Evolutionary conservation across 2,113 vertebrate genomes (phyloP).

Genomic region (Monopterus albus): DNA sequence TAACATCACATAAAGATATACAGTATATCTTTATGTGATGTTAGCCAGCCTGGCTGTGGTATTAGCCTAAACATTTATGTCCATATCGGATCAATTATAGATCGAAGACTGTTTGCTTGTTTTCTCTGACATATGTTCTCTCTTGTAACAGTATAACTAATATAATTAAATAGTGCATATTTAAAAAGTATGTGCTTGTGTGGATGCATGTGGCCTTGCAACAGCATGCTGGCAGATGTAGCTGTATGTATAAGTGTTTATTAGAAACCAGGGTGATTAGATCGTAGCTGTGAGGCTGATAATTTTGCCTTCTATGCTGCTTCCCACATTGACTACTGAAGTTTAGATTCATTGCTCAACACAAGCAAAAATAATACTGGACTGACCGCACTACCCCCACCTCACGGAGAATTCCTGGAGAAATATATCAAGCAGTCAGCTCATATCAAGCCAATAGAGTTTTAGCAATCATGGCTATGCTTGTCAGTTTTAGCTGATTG

Average conservation of each 20-base stretch:
- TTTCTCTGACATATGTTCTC: neutral
- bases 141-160: neutral
- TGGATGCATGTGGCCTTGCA: neutral
- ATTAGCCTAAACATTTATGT: constrained; percentile 1
- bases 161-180: neutral
- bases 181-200: neutral
- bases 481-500: constrained; percentile 70
- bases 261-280: constrained; percentile 28
- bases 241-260: constrained; percentile 16
- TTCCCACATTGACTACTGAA: constrained; percentile 12
- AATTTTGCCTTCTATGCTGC: constrained; percentile 24
- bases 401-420: constrained; percentile 19
- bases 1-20: neutral
- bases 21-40: neutral
- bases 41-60: neutral
- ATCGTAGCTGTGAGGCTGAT: constrained; percentile 1
- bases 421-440: constrained; percentile 41
- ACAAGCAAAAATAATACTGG: neutral
- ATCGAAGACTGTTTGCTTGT: constrained; percentile 31
- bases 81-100: constrained; percentile 33
- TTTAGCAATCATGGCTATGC: constrained; percentile 57
- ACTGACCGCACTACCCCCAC: neutral
- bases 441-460: constrained; percentile 59
- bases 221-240: constrained; percentile 11
- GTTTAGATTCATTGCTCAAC: constrained; percentile 26